Evolutionary conservation across 1,140 invertebrate species (phyloP), one percentile per base, ranked within the genome.

Genomic region (Drosophila repletoides): DNA sequence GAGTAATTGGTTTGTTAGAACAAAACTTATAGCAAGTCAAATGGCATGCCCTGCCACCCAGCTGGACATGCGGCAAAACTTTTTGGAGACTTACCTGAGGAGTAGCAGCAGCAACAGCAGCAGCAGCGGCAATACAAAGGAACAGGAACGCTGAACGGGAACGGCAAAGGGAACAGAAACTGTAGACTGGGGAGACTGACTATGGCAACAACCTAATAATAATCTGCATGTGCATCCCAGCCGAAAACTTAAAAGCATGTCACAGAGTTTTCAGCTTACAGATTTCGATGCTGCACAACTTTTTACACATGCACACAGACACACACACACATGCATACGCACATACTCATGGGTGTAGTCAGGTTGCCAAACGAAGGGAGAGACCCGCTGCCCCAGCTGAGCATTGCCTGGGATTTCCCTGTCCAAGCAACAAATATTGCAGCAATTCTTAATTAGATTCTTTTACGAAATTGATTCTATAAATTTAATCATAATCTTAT

Each of bases 1-100:
- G 79, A 83, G 79, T 83, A 83, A 83, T 83, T 83, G 79, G 79
- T 83, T 83, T 83, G 79, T 83, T 83, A 83, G 79, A 83, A 83
- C 79, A 83, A 83, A 83, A 83, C 79, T 83, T 83, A 81, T 83
- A 58, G 76, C 48, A 61, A 67, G 58, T 55, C 64, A 67, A 67
- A 68, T 52, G 65, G 58, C 59, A 69, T 43, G 45, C 22, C 59
- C 29, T 58, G 46, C 29, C 51, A 29, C 7, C n/a, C n/a, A 43
- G 41, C 24, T 17, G 22, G 12, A 2, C 12, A 14, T 12, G n/a
- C 1, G 33, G 5, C 0, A n/a, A n/a, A n/a, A n/a, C n/a, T n/a
- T n/a, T n/a, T n/a, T n/a, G 7, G 26, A 7, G 3, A 26, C 29
- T 31, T 29, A 49, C 28, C 46, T 31, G 24, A 41, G 14, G 14